A percentile compares a stretch with the other conserved stretches of the same genome.
Evolutionary conservation across 2,888 invertebrate species (phyloP).

Genomic region (Calameuta pallipes): DNA sequence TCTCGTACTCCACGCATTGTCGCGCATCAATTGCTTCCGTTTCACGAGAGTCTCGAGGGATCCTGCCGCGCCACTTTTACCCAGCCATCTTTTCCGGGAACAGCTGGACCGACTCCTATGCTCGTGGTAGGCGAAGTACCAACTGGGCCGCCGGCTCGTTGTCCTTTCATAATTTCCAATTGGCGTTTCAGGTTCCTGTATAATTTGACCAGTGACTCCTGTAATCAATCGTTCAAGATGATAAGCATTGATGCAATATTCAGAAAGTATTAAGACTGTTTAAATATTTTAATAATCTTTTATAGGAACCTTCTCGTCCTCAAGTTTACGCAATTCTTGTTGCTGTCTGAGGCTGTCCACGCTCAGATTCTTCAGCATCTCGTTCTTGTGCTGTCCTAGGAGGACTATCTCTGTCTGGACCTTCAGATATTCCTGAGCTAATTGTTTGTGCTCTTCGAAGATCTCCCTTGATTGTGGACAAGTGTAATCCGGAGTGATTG

Average conservation of each 20-base stretch:
- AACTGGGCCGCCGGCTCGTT: constrained; percentile 49
- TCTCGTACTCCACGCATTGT: too few species aligned
- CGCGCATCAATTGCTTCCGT: background rate
- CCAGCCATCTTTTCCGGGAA: constrained; percentile 68
- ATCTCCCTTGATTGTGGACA: constrained; percentile 83
- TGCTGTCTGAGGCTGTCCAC: constrained; percentile 70
- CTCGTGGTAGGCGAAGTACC: constrained; percentile 24
- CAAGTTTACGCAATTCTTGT: constrained; percentile 75
- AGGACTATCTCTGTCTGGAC: constrained; percentile 89
- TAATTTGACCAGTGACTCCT: constrained; percentile 77
- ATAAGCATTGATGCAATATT: background rate
- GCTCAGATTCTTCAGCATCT: constrained; percentile 71
- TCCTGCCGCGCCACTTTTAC: constrained; percentile 64
- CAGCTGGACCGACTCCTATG: constrained; percentile 31
- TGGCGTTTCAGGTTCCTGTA: constrained; percentile 76
- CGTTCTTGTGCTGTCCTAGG: constrained; percentile 81
- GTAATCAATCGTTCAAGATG: constrained; percentile 40
- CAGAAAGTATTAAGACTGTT: background rate
- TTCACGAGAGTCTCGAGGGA: constrained; percentile 52
- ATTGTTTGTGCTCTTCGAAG: constrained; percentile 88
- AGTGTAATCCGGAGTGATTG: constrained; percentile 84
- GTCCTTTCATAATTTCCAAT: constrained; percentile 68
- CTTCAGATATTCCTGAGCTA: constrained; percentile 89
- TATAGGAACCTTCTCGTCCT: constrained; percentile 75
- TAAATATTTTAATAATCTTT: too few species aligned